Conservation (phyloP, 2,888 invertebrate genomes). For the Oligia latruncula region DNA sequence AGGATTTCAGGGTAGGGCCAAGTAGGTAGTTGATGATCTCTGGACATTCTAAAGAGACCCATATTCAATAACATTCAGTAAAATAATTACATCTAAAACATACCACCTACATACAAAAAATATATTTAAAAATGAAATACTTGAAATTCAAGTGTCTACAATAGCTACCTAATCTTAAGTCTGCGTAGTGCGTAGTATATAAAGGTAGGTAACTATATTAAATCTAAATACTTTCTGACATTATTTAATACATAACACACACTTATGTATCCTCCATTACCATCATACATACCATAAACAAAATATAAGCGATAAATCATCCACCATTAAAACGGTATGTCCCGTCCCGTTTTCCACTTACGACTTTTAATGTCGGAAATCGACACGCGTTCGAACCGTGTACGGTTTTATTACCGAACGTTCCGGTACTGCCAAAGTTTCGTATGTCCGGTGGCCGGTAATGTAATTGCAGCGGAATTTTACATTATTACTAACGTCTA, state of each 20-base stretch:
- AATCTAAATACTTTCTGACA: background rate
- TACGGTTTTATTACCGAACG: constrained; percentile 59
- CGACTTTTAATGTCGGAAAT: constrained; percentile 58
- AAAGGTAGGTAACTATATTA: too few relatives aligned
- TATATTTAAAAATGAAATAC: too few relatives aligned
- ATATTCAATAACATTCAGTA: background rate
- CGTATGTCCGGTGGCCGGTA: constrained; percentile 57
- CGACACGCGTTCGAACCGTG: constrained; percentile 57
- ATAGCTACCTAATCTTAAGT: background rate
- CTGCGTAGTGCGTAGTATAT: background rate
- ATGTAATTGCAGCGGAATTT: constrained; percentile 53
- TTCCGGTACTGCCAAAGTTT: constrained; percentile 61
- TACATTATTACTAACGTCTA: constrained; percentile 34
- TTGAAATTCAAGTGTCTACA: too few relatives aligned
- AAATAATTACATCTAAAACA: background rate
- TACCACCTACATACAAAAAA: too few relatives aligned
- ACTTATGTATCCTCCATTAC: constrained; percentile 2
- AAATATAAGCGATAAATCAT: constrained; percentile 52
- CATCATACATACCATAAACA: constrained; percentile 40
- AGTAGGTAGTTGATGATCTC: background rate
- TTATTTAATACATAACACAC: constrained; percentile 11
- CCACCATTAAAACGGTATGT: constrained; percentile 54
- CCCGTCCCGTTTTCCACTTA: constrained; percentile 56
- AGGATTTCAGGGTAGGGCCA: background rate
- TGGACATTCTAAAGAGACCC: background rate